Evolutionary conservation across 2,888 invertebrate genomes (phyloP), one percentile per base, ranked within the genome.

Genomic region (Phoenoteleia sp.): DNA sequence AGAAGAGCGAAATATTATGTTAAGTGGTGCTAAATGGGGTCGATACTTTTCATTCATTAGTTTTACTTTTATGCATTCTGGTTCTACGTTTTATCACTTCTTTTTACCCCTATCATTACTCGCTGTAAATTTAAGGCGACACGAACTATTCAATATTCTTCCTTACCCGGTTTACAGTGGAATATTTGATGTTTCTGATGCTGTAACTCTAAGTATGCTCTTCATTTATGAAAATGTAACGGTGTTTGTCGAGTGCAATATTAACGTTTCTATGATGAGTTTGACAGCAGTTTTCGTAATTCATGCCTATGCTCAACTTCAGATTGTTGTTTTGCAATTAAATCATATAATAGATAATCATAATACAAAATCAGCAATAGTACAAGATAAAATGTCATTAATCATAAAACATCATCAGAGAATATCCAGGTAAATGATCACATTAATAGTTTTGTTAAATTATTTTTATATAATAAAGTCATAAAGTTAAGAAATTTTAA

Each of bases 301-400:
- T 6, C 71, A 79, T 45, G 79, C 54, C 15, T 79, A 54, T 45
- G 42, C 71, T 11, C 80, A 80, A 47, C 25, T 80, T 19, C 7
- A 33, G 29, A 25, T 77, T 11, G 52, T 60, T 29, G 17, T 52
- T 6, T 29, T 60, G 15, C n/a, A 60, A 6, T 47, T 76, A 2
- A 47, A 56, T 3, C 19, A 47, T 25, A 25, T 76, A 11, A 23
- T 75, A 15, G 11, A 42, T 21, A 21, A 33, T 21, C 23, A 11
- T 21, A 13, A 49, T 23, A 3, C 19, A 11, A 42, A 75, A 36
- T 7, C 15, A 17, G 5, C 39, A n/a, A 17, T 54, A 9, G 1
- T 29, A 13, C 11, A 49, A 5, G 2, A 42, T 2, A 64, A 42
- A 21, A 25, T 75, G 11, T 11, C 36, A n/a, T 4, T 9, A 6